Conservation (phyloP, 2,113 vertebrate genomes). For the Redunca redunca region DNA sequence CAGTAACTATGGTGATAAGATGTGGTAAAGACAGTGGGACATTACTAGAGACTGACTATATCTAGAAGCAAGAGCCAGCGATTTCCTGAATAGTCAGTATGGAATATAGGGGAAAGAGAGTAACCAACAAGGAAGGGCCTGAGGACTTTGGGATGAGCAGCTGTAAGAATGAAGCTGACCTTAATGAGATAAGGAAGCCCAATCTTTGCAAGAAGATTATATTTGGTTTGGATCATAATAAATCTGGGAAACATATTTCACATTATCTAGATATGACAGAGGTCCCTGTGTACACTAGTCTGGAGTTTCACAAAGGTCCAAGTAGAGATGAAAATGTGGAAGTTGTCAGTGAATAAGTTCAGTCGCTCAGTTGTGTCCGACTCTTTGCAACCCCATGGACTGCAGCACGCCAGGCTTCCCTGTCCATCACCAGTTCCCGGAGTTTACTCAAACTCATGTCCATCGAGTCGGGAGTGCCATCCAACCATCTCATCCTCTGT, state of each 20-base stretch:
- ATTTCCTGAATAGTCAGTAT: not conserved
- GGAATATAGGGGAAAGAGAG: not conserved
- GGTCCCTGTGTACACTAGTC: not conserved
- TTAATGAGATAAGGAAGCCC: not conserved
- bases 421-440: not conserved
- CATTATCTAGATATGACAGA: not conserved
- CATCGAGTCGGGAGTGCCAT: accelerated
- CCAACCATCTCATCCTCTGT: not conserved
- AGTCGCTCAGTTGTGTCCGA: accelerated
- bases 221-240: not conserved
- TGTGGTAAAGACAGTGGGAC: not conserved
- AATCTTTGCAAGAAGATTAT: not conserved
- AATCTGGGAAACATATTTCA: not conserved
- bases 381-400: not conserved
- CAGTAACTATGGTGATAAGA: not conserved
- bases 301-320: not conserved
- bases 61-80: not conserved
- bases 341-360: not conserved
- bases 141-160: not conserved
- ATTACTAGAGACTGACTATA: not conserved
- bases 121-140: not conserved
- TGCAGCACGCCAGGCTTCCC: not conserved
- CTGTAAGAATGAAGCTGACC: not conserved
- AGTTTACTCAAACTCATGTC: not conserved
- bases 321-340: not conserved